A percentile compares a stretch with the other conserved stretches of the same genome.
phyloP scores from a whole-genome alignment of 1,140 invertebrate genomes.

The Telenomus remus region DNA sequence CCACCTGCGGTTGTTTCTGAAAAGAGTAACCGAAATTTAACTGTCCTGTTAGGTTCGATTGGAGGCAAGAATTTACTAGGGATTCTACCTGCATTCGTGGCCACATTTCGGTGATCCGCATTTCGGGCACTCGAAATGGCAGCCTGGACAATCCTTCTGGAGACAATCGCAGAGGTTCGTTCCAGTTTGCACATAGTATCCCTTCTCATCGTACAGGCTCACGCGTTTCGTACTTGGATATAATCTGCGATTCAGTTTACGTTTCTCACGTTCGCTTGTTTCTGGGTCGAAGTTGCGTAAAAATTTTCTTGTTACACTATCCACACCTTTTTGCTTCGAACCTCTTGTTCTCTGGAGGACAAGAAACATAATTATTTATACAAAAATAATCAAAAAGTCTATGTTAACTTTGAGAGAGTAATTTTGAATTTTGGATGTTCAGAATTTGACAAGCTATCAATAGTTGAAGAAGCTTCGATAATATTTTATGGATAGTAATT shows the following conservation, averaged over 20 bases:
- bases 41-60: too few relatives aligned
- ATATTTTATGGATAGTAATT: too few relatives aligned
- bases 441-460: too few relatives aligned
- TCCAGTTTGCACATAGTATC: conserved; percentile 74
- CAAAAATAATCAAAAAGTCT: background rate
- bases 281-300: conserved; percentile 72
- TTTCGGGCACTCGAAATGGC: conserved; percentile 86
- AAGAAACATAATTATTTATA: conserved; percentile 9
- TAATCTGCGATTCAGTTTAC: conserved; percentile 70
- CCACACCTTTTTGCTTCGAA: conserved; percentile 59
- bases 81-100: conserved; percentile 77
- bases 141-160: conserved; percentile 82
- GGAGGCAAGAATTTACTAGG: conserved; percentile 6
- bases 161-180: conserved; percentile 88
- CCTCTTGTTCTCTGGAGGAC: conserved; percentile 60
- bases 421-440: too few relatives aligned
- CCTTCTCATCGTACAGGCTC: conserved; percentile 69
- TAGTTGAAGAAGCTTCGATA: too few relatives aligned
- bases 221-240: conserved; percentile 65
- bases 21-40: too few relatives aligned
- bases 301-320: conserved; percentile 66
- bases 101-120: conserved; percentile 81
- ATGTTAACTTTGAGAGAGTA: too few relatives aligned
- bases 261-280: conserved; percentile 70
- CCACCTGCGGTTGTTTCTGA: conserved; percentile 70